phyloP scores from a whole-genome alignment of 2,888 invertebrate genomes.

The Metacarcinus magister region DNA sequence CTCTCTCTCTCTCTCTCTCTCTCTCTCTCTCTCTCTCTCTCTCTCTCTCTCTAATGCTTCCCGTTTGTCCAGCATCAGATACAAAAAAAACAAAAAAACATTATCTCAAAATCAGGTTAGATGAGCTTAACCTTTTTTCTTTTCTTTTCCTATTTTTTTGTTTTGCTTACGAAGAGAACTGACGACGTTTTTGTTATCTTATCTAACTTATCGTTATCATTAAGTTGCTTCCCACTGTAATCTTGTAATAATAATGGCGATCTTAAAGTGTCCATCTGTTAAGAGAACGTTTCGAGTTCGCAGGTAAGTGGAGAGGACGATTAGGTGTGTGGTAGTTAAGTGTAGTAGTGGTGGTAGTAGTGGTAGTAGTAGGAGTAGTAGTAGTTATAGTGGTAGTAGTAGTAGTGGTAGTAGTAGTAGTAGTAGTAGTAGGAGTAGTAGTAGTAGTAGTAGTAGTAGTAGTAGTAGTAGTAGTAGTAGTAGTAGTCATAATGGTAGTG shows the following conservation, averaged over 20 bases:
- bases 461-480: background rate
- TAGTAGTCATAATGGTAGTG: background rate
- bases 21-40: slow-evolving; percentile 19
- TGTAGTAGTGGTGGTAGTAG: background rate
- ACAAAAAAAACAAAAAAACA: background rate
- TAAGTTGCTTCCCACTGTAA: background rate
- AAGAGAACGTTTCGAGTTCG: background rate
- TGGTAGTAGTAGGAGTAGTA: too few species aligned
- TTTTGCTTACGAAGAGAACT: background rate
- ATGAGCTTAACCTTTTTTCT: background rate
- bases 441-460: background rate
- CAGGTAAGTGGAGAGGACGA: background rate
- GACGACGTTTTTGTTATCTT: background rate
- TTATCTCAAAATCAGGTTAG: background rate
- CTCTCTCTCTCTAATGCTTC: background rate
- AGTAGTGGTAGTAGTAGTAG: background rate
- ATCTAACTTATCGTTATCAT: background rate
- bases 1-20: slow-evolving; percentile 26
- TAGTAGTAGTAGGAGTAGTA: background rate
- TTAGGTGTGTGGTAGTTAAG: background rate
- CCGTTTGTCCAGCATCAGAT: background rate
- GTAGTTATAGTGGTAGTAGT: background rate
- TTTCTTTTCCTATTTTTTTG: too few species aligned
- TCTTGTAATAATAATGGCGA: background rate
- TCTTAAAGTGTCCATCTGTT: background rate